Evolutionary conservation across 2,113 vertebrate species (phyloP), one percentile per base, ranked within the genome.

Genomic region (Australoheros scitulus): DNA sequence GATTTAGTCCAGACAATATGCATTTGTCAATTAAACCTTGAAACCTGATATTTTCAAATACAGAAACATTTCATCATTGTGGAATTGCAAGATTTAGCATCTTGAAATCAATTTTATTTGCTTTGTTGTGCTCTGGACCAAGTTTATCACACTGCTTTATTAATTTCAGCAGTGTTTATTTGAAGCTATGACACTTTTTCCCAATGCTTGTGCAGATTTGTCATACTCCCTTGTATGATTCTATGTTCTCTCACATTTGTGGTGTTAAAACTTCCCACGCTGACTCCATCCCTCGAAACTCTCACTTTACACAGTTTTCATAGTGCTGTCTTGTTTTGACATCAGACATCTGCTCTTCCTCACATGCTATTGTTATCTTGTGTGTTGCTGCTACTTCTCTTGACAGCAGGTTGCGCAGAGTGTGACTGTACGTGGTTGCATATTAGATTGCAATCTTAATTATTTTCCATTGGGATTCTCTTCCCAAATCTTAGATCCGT

Each of bases 401-500:
- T 61, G 52, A 38, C 68, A 70, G 36, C 57, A 80, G 34, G 43
- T 56, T 14, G 7, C 2, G n/a, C 14, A 14, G 24, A 58, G 6
- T 55, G 58, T 75, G 59, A 26, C 59, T 61, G 13, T n/a, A 43
- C 0, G 5, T 70, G 7, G 20, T 52, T 29, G 2, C 5, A 56
- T 59, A 29, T 74, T 20, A 24, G 29, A 9, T 57, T 79, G 4
- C 20, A 58, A 13, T 6, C 6, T 18, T 34, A 72, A 55, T 72
- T n/a, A n/a, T 60, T 65, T 78, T 50, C 8, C 7, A 26, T 26
- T 65, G 9, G 26, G 2, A 52, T 80, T 79, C 11, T 84, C 47
- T 75, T 59, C 36, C 47, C 34, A 87, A 83, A 83, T 94, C 83
- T 92, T 95, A 99, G 98, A 99, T 99, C 90, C 97, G 98, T 89